Conservation (phyloP, 2,888 invertebrate species). For the Acronicta psi region DNA sequence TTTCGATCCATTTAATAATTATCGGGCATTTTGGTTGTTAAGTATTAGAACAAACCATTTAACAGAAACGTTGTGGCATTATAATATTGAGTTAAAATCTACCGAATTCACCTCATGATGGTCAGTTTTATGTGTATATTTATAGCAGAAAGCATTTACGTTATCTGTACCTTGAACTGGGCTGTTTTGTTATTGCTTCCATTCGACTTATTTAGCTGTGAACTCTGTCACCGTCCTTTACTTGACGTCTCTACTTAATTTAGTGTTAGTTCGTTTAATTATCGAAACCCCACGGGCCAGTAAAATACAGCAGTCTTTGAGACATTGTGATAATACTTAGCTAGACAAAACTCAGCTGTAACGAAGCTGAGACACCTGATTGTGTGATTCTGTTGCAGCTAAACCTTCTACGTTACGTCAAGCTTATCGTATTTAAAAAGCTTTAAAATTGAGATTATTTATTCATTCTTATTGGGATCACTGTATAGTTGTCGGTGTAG, state of each 20-base stretch:
- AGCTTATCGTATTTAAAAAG: conserved; percentile 82
- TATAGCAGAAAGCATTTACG: conserved; percentile 82
- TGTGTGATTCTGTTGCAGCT: conserved; percentile 75
- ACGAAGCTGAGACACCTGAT: conserved; percentile 54
- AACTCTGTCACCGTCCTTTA: conserved; percentile 83
- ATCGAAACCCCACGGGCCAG: conserved; percentile 84
- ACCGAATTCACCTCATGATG: conserved; percentile 81
- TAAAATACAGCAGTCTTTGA: conserved; percentile 84
- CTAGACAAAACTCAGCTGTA: conserved; percentile 67
- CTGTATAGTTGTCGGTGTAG: conserved; percentile 66
- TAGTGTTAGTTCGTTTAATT: conserved; percentile 84
- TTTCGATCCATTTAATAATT: conserved; percentile 65
- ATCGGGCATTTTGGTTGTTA: conserved; percentile 71
- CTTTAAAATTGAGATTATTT: conserved; percentile 89
- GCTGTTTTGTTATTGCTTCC: conserved; percentile 79
- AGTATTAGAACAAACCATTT: conserved; percentile 62
- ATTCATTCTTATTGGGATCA: conserved; percentile 78
- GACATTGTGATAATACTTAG: conserved; percentile 87
- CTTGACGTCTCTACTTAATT: conserved; percentile 86
- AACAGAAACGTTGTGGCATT: conserved; percentile 77
- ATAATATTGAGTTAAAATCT: conserved; percentile 64
- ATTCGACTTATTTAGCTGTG: conserved; percentile 67
- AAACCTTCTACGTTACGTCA: conserved; percentile 64
- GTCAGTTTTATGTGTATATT: conserved; percentile 80
- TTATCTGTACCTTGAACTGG: conserved; percentile 67